Conservation (phyloP, 1,140 invertebrate species). For the Drosophila triauraria region DNA sequence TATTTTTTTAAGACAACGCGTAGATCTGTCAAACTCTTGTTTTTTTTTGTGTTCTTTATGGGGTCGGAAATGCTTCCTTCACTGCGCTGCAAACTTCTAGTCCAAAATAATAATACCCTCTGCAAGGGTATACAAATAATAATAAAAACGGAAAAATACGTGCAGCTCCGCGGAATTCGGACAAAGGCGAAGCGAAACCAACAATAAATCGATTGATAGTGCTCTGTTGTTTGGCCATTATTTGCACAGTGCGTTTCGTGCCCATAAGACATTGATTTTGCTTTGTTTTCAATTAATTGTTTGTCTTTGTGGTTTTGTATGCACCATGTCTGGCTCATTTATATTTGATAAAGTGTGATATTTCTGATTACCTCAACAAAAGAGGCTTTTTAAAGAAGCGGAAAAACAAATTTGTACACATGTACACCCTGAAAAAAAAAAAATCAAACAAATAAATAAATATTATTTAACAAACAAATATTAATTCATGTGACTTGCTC, state of each 20-base stretch:
- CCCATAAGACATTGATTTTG: not conserved
- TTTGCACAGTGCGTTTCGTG: constrained; percentile 24
- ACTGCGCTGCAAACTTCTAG: too few species aligned
- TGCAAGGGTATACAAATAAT: not conserved
- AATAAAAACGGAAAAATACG: constrained; percentile 21
- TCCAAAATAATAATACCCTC: not conserved
- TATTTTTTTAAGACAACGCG: too few species aligned
- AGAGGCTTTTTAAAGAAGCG: not conserved
- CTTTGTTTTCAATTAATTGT: not conserved
- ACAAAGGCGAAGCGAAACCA: constrained; percentile 20
- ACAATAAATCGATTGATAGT: constrained; percentile 32
- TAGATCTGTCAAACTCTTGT: too few species aligned
- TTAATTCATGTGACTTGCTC: not conserved
- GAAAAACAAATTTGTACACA: too few species aligned
- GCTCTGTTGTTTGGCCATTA: constrained; percentile 10
- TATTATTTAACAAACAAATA: too few species aligned
- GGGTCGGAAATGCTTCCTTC: too few species aligned
- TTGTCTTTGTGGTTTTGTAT: not conserved
- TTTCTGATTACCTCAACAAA: constrained; percentile 13
- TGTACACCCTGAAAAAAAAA: too few species aligned
- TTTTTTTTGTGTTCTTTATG: too few species aligned
- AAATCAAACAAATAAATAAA: too few species aligned
- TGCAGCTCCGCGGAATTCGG: constrained; percentile 14
- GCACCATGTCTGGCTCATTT: constrained; percentile 6
- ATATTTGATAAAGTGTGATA: constrained; percentile 10